Base-by-base conservation (phyloP, 1,140 invertebrate species). In the Homarus americanus region DNA sequence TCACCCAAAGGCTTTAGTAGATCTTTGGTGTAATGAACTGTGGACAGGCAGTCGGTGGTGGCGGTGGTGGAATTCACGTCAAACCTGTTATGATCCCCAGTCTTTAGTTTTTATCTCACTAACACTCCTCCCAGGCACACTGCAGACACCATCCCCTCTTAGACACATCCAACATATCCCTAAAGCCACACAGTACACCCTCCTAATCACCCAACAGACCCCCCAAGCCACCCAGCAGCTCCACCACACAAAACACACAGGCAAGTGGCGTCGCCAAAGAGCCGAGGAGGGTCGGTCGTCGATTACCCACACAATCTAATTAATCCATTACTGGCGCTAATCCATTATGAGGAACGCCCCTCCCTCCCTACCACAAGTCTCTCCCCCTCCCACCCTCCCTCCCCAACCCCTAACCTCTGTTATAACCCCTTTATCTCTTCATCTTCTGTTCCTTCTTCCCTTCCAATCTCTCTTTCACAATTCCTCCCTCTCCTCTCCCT, bases 261-360 rank as follows among this genome's bases (percentile, higher is more conserved):
- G 49, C 12, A 41, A 44, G n/a, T 36, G 69, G 69, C 15, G 40
- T 49, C 58, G 66, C 58, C 38, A 66, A 28, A 80, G 53, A 34
- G 34, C 20, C 17, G 66, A 41, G 49, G 58, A 58, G 69, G 72
- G 80, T 15, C 5, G 40, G 87, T 82, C 53, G 87, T 90, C 87
- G 79, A 82, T 90, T 90, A 90, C 79, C 79, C 87, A 73, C 87
- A 73, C 87, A 90, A 90, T 90, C 87, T 90, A 90, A 90, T 90
- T 90, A 90, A 90, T 90, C 87, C 87, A 90, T 90, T 90, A 90
- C 79, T 36, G 44, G 80, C 79, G 32, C 83, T 90, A 82, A 90
- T 90, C 87, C 87, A 90, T 90, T 90, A 90, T 90, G 72, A 90
- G 44, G 32, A 87, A 44, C 85, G 40, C 34, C 78, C 44, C 58